Evolutionary conservation across 2,797 vertebrate genomes (phyloP).

Genomic region (Coendou prehensilis): DNA sequence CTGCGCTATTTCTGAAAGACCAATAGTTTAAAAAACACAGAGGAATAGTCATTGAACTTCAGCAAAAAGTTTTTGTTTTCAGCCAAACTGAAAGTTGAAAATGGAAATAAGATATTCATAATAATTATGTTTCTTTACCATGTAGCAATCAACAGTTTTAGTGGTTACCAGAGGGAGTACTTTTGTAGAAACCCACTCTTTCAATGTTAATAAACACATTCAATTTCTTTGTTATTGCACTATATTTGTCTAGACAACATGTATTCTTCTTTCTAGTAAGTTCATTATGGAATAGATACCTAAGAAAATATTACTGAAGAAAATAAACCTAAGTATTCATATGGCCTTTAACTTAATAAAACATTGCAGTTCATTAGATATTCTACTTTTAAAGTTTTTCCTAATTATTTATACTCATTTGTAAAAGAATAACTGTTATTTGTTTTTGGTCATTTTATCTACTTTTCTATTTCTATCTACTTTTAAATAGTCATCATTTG

Average conservation of each 20-base stretch:
- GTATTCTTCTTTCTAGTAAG: slow-evolving; percentile 1
- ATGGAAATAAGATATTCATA: not conserved
- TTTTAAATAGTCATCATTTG: not conserved
- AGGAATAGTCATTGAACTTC: not conserved
- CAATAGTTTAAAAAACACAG: not conserved
- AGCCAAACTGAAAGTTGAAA: slow-evolving; percentile 14
- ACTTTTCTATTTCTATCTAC: not conserved
- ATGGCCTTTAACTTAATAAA: slow-evolving; percentile 34
- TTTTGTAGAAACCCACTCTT: not conserved
- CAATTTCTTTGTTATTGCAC: not conserved
- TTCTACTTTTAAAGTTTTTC: not conserved
- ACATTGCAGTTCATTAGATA: not conserved
- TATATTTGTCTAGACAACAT: not conserved
- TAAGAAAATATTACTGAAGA: not conserved
- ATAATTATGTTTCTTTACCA: slow-evolving; percentile 18
- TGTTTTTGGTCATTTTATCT: slow-evolving; percentile 7
- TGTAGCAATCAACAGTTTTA: not conserved
- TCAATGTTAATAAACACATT: slow-evolving; percentile 1
- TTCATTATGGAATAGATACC: not conserved
- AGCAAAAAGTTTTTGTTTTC: not conserved
- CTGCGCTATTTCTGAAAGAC: not conserved
- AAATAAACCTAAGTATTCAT: not conserved
- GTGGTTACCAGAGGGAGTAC: not conserved
- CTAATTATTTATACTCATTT: not conserved
- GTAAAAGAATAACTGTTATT: not conserved